Conservation (phyloP, 1,140 invertebrate genomes). For the Philotrypesis tridentata region DNA sequence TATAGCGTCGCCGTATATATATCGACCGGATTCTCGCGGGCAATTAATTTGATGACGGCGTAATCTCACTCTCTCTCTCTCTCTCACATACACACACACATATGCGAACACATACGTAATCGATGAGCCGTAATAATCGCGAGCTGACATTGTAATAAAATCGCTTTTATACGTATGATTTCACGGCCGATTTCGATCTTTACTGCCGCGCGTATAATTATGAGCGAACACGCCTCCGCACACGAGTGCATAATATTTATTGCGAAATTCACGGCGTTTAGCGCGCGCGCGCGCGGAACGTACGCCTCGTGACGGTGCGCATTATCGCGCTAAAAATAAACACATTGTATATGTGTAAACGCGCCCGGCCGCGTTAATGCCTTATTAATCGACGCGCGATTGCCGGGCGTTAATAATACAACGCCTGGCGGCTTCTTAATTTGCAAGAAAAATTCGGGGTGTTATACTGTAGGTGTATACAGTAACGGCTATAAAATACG, state of each 20-base stretch:
- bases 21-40: not conserved
- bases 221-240: not conserved
- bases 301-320: not conserved
- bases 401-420: no score
- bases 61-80: not conserved
- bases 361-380: not conserved
- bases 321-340: not conserved
- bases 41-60: not conserved
- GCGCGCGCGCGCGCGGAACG: not conserved
- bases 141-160: slow-evolving; percentile 21
- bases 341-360: not conserved
- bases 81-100: not conserved
- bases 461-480: no score
- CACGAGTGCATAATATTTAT: slow-evolving; percentile 9
- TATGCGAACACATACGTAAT: not conserved
- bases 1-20: not conserved
- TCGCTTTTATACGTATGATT: slow-evolving; percentile 1
- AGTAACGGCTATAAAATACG: no score
- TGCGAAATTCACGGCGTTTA: not conserved
- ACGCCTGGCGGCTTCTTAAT: not conserved
- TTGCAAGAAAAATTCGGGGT: no score
- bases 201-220: slow-evolving; percentile 2
- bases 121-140: slow-evolving; percentile 17
- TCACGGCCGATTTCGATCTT: slow-evolving; percentile 16
- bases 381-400: not conserved